Evolutionary conservation across 1,140 invertebrate genomes (phyloP), one percentile per base, ranked within the genome.

Genomic region (Habropoda laboriosa): DNA sequence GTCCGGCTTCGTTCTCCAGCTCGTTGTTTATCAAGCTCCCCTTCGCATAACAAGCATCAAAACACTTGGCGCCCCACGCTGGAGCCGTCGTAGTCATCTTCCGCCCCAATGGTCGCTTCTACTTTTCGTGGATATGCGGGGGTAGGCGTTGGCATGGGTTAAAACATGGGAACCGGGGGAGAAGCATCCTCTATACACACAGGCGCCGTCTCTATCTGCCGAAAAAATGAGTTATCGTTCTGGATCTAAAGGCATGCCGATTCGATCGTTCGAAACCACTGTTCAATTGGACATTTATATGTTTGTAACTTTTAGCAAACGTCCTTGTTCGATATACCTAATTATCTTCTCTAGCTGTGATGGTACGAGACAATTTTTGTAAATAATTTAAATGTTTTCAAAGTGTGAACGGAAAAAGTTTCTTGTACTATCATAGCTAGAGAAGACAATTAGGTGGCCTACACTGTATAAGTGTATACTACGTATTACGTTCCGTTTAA

Each of bases 41-140:
- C 86, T 80, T 85, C 85, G 83, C 86, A 84, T 89, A 88, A 89
- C 87, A 87, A 90, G 89, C 88, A 90, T 90, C 88, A 89, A 90
- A 90, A 90, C 89, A 90, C 80, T 90, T 90, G 89, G 89, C 89
- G 89, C 89, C 89, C 87, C 88, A 83, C 74, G 83, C 86, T 89
- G 89, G 89, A 89, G 88, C 89, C 89, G 73, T 80, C 80, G 81
- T 86, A 83, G 80, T 79, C 80, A 63, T 76, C 72, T 77, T 74
- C 79, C 45, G 61, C 55, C 51, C 47, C 71, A 80, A 78, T 76
- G 70, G 82, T 68, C 79, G 82, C 74, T 81, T 74, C 73, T 81
- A 81, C 79, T 86, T 81, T 81, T 79, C 79, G 79, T 74, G 82
- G 79, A 79, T 79, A 60, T 76, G 66, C 61, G 82, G 63, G 58